These are phyloP conservation scores for Apodemus speciosus DNA, from an alignment of 2,113 vertebrate genomes.

Conservation along the genomic window DNA sequence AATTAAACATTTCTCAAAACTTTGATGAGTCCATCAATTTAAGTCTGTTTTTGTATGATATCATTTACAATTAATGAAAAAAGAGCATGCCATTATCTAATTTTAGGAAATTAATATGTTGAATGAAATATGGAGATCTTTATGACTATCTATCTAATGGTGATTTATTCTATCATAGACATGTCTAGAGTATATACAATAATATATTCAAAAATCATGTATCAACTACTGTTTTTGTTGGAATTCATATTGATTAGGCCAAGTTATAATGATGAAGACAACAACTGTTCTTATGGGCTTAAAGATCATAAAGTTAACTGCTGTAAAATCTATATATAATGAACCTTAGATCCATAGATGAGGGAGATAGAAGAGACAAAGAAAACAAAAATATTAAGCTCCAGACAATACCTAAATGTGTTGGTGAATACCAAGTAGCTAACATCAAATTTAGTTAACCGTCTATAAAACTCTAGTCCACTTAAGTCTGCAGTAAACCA, in stretches of 20 bases:
- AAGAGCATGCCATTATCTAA: not conserved
- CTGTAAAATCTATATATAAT: not conserved
- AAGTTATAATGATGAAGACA: not conserved
- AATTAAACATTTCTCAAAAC: constrained; percentile 6
- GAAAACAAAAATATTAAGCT: not conserved
- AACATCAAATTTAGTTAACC: not conserved
- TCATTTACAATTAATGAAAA: constrained; percentile 12
- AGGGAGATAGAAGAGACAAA: fast-evolving
- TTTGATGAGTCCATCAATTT: not conserved
- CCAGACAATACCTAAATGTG: not conserved
- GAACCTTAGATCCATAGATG: not conserved
- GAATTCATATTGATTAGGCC: not conserved
- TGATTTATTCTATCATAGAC: not conserved
- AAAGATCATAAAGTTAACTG: not conserved
- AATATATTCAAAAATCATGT: not conserved
- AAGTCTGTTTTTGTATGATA: not conserved
- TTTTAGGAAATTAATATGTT: not conserved
- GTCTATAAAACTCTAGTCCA: not conserved
- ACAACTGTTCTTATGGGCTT: not conserved
- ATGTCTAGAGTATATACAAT: not conserved
- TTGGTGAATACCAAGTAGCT: not conserved
- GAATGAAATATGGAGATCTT: not conserved
- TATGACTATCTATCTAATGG: not conserved
- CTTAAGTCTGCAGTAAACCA: not conserved
- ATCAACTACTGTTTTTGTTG: not conserved